Base-by-base conservation (phyloP, 1,140 invertebrate genomes). In the Babylonia areolata region DNA sequence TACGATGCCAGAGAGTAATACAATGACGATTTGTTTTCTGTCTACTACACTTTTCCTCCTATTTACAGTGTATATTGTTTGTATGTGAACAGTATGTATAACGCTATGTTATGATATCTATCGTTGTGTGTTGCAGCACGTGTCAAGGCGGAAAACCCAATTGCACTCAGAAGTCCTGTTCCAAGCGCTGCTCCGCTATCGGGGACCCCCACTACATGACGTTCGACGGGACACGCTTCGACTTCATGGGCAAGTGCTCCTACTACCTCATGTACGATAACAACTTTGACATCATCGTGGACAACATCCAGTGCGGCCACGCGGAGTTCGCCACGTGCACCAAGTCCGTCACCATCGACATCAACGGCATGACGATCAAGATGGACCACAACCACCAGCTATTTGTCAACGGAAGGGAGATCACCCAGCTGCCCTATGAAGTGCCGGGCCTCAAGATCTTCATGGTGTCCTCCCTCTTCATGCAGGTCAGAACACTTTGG, bases 151-250 rank as follows among this genome's bases (percentile, higher is more conserved):
- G 97, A 0, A 95, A 96, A 88, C 98, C 97, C 97, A 92, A 95
- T 6, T 98, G 97, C 91, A 97, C 97, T 0, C 95, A 96, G 75
- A 95, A 97, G 5, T 97, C 95, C 92, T 97, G 98, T 0, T 97
- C 93, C 0, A 97, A 97, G 33, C 95, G 95, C 88, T 96, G 94
- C 71, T 95, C 96, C 0, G 96, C 97, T 0, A 95, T 97, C 33
- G 97, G 97, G 0, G 97, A 98, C 95, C 97, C 97, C 5, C 98
- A 98, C 94, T 98, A 98, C 93, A 96, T 94, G 2, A 96, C 93
- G 1, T 94, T 94, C 33, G 96, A 95, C 81, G 92, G 90, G 58
- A 88, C 88, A 37, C 93, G 89, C 71, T 91, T 90, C 28, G 90
- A 86, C 84, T 87, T 86, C 6, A 91, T 90, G 46, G 91, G 78